A percentile compares a stretch with the other conserved stretches of the same genome.
Conservation (phyloP, 1,140 invertebrate species). For the Diplogasteroides magnus region DNA sequence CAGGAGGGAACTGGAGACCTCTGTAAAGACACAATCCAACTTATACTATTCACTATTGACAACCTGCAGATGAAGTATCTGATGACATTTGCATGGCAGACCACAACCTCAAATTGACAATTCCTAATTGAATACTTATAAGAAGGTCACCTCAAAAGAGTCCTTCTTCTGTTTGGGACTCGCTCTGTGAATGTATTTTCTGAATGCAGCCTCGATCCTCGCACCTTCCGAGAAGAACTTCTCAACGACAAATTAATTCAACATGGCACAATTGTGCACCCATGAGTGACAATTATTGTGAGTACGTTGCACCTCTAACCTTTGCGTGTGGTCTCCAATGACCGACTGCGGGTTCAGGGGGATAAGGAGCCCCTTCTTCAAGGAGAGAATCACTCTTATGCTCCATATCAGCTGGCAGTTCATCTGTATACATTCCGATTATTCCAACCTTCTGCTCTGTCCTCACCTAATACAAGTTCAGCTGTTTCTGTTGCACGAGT, state of each 20-base stretch:
- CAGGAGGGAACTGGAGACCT: constrained; percentile 90
- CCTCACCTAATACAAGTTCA: constrained; percentile 66
- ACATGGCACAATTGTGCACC: not conserved
- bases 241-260: constrained; percentile 57
- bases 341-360: constrained; percentile 76
- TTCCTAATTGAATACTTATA: not conserved
- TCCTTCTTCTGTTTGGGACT: constrained; percentile 72
- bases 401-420: not conserved
- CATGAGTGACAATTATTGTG: not conserved
- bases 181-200: constrained; percentile 87
- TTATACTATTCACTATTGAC: constrained; percentile 4
- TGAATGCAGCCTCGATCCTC: constrained; percentile 90
- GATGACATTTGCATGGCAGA: constrained; percentile 97
- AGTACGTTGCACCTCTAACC: constrained; percentile 60
- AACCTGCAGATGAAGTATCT: constrained; percentile 92
- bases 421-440: not conserved
- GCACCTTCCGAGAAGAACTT: constrained; percentile 91
- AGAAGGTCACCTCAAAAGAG: constrained; percentile 70
- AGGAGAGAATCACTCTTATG: constrained; percentile 59
- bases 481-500: constrained; percentile 83
- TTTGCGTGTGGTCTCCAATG: constrained; percentile 76
- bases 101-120: constrained; percentile 68
- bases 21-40: constrained; percentile 61
- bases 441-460: not conserved
- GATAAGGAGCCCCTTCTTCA: constrained; percentile 86